phyloP scores from a whole-genome alignment of 2,888 invertebrate species.

The Drosophila prostipennis region DNA sequence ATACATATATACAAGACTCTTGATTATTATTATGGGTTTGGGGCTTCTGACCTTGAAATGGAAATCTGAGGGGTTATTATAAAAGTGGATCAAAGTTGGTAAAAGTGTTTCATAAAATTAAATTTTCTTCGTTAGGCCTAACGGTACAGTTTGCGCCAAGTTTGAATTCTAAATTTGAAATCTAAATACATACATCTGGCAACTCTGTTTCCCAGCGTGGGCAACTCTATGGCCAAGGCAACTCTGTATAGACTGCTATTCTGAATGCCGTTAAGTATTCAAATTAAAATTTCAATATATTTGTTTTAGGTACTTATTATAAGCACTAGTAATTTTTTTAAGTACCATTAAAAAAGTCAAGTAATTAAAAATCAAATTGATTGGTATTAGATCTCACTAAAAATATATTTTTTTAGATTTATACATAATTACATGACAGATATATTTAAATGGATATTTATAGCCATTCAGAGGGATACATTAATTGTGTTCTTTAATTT shows the following conservation, averaged over 20 bases:
- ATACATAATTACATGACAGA: too few species aligned
- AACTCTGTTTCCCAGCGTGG: not conserved
- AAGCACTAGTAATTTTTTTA: too few species aligned
- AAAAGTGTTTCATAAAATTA: not conserved
- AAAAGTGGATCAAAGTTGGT: not conserved
- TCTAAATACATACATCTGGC: not conserved
- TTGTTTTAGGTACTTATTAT: too few species aligned
- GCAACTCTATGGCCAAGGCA: slow-evolving; percentile 1
- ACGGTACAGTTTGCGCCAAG: not conserved
- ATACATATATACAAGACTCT: slow-evolving; percentile 63
- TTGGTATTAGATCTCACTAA: too few species aligned
- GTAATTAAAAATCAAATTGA: too few species aligned
- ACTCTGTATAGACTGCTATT: not conserved
- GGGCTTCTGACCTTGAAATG: not conserved
- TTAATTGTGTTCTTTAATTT: not conserved
- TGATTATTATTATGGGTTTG: not conserved
- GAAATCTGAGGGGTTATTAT: not conserved
- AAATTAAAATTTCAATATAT: not conserved
- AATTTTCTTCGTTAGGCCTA: not conserved
- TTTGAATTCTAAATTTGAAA: not conserved
- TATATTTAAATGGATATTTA: too few species aligned
- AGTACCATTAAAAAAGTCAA: too few species aligned
- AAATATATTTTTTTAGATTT: too few species aligned
- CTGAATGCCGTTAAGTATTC: not conserved
- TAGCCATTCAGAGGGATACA: too few species aligned